Base-by-base conservation (phyloP, 2,113 vertebrate genomes). In the Ceuthmochares aereus region DNA sequence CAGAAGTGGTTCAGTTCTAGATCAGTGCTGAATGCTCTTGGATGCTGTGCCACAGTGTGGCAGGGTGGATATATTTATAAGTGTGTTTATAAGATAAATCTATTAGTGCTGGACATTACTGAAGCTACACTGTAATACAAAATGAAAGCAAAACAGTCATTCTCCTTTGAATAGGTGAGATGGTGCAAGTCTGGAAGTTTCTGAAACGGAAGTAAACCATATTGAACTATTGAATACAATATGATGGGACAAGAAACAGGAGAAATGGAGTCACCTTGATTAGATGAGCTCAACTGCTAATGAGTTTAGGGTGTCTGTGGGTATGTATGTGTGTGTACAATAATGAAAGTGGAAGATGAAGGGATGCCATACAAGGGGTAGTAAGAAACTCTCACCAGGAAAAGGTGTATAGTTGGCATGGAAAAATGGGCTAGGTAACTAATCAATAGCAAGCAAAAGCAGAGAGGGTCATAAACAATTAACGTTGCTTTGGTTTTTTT, bases 11-110 rank as follows among this genome's bases (percentile, higher is more conserved):
- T 78, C 29, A 66, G 51, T 51, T 88, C 54, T 59, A 23, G 37
- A 14, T 84, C 58, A 92, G 40, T 26, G 49, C 17, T 69, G 47
- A 85, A 54, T n/a, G 32, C 29, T 83, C 63, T 94, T 5, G 3
- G 32, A 67, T 51, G 29, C 32, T 55, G n/a, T 77, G 32, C 20
- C 42, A 76, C 21, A n/a, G 32, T 73, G 40, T 66, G 26, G 10
- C 0, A 0, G 18, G 5, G 20, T 40, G 16, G 4, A n/a, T 86
- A 14, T 49, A 80, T 37, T 60, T 82, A 2, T 69, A 27, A 45
- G 12, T 54, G 14, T 60, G 72, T 85, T 72, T 90, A 23, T 36
- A 63, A 54, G 55, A 45, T 54, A 5, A 23, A 29, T 73, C 77
- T 88, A 8, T 30, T 84, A 70, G 32, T 84, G 23, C 36, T 84